Percentiles rank a stretch among this genome's conserved stretches.
Evolutionary conservation across 2,797 vertebrate genomes (phyloP).

Genomic region (Cyprinodon diabolis): DNA sequence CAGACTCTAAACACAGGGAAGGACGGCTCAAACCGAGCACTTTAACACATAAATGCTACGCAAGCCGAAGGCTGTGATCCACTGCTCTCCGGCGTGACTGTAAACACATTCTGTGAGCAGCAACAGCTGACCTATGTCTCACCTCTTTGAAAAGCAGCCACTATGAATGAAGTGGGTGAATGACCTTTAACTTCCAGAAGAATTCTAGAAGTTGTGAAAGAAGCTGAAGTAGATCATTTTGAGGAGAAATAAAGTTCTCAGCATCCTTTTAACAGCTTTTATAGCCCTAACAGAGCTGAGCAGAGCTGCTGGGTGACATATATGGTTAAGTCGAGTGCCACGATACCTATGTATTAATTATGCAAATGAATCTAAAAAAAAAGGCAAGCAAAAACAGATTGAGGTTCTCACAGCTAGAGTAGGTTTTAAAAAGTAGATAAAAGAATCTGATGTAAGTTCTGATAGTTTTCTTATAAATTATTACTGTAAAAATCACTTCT

Average conservation of each 20-base stretch:
- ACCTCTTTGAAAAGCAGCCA: not conserved
- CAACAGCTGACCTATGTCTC: conserved; percentile 42
- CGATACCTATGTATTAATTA: not conserved
- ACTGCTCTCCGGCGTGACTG: conserved; percentile 31
- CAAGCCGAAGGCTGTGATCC: conserved; percentile 48
- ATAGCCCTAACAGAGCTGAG: not conserved
- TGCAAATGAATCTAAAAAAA: not conserved
- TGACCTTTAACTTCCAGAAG: not conserved
- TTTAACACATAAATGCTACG: conserved; percentile 29
- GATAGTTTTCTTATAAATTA: not conserved
- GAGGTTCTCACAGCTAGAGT: too few relatives aligned
- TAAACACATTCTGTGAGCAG: conserved; percentile 63
- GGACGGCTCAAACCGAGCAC: conserved; percentile 42
- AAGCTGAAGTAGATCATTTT: not conserved
- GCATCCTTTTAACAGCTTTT: not conserved
- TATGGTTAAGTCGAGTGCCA: not conserved
- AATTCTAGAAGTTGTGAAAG: not conserved
- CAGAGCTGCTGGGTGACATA: not conserved
- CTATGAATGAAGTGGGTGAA: not conserved
- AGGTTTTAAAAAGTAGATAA: not conserved
- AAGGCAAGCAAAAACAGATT: not conserved
- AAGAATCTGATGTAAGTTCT: not conserved
- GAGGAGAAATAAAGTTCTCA: not conserved
- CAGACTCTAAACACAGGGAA: conserved; percentile 63
- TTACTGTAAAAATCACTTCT: not conserved